phyloP scores from a whole-genome alignment of 2,113 vertebrate species.

The Oncorhynchus kisutch region DNA sequence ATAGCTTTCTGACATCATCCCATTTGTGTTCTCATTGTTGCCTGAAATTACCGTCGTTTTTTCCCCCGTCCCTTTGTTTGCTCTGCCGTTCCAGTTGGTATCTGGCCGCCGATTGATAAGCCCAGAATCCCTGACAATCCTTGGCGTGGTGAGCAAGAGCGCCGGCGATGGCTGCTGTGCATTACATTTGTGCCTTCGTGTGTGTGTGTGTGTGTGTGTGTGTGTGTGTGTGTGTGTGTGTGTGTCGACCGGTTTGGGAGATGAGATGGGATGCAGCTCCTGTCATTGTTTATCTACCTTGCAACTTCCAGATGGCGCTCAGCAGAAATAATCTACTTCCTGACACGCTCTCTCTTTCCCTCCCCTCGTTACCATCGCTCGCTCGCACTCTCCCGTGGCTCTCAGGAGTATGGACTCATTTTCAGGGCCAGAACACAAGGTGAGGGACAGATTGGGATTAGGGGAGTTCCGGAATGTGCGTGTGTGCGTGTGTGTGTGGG shows the following conservation, averaged over 20 bases:
- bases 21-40: slow-evolving; percentile 68
- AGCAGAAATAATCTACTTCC: slow-evolving; percentile 72
- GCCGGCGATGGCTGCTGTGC: slow-evolving; percentile 42
- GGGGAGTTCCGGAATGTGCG: slow-evolving; percentile 13
- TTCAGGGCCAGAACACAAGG: slow-evolving; percentile 55
- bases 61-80: slow-evolving; percentile 57
- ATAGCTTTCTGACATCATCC: slow-evolving; percentile 57
- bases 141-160: slow-evolving; percentile 59
- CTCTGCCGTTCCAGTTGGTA: slow-evolving; percentile 63
- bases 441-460: not conserved
- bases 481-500: not conserved
- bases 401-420: slow-evolving; percentile 44
- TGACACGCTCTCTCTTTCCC: slow-evolving; percentile 53
- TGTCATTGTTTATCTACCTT: slow-evolving; percentile 77
- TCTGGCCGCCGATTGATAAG: slow-evolving; percentile 79
- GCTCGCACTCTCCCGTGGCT: slow-evolving; percentile 53
- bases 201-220: too few relatives aligned
- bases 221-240: slow-evolving; percentile 21
- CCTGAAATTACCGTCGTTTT: slow-evolving; percentile 33
- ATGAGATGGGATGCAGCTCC: slow-evolving; percentile 54
- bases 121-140: slow-evolving; percentile 72
- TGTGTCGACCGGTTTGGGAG: slow-evolving; percentile 42
- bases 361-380: slow-evolving; percentile 12
- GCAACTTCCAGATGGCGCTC: slow-evolving; percentile 75
- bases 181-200: slow-evolving; percentile 25